A percentile compares a stretch with the other conserved stretches of the same genome.
Conservation (phyloP, 2,888 invertebrate genomes). For the Anoplius nigerrimus region DNA sequence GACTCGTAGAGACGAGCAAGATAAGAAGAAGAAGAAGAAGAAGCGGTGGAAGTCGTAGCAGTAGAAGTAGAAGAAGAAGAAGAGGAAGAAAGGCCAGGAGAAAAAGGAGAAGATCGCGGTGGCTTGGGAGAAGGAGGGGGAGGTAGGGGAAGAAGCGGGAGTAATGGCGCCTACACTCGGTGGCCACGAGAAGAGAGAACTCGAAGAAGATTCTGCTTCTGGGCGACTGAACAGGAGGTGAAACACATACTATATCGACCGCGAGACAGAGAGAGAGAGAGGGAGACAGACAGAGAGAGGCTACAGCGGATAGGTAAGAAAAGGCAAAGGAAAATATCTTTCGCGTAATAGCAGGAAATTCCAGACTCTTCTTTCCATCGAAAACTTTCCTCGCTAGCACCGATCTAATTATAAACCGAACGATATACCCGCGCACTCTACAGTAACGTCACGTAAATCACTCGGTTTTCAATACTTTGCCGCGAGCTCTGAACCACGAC, state of each 20-base stretch:
- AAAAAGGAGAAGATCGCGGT: constrained; percentile 34
- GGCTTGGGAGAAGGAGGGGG: constrained; percentile 44
- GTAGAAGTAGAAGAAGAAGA: constrained; percentile 42
- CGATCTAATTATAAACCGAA: not conserved
- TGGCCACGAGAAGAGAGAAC: constrained; percentile 44
- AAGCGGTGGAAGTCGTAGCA: constrained; percentile 37
- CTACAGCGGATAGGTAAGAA: no score
- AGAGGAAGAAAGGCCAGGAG: constrained; percentile 29
- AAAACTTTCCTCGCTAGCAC: constrained; percentile 9
- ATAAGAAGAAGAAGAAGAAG: constrained; percentile 47
- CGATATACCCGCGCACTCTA: not conserved
- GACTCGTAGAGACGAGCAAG: constrained; percentile 67
- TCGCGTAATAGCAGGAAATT: not conserved
- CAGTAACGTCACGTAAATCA: no score
- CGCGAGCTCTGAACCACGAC: no score
- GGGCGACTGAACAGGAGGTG: constrained; percentile 33
- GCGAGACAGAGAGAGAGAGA: constrained; percentile 13
- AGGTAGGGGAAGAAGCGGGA: constrained; percentile 40
- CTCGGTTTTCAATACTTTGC: no score
- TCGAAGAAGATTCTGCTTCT: constrained; percentile 54
- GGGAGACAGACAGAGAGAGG: constrained; percentile 23
- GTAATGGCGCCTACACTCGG: constrained; percentile 62
- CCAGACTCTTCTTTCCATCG: not conserved
- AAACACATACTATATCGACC: constrained; percentile 32
- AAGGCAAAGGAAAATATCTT: constrained; percentile 11